Conservation (phyloP, 30 jellyfish, hydroid and myxozoan genomes). For the Morbakka virulenta region DNA sequence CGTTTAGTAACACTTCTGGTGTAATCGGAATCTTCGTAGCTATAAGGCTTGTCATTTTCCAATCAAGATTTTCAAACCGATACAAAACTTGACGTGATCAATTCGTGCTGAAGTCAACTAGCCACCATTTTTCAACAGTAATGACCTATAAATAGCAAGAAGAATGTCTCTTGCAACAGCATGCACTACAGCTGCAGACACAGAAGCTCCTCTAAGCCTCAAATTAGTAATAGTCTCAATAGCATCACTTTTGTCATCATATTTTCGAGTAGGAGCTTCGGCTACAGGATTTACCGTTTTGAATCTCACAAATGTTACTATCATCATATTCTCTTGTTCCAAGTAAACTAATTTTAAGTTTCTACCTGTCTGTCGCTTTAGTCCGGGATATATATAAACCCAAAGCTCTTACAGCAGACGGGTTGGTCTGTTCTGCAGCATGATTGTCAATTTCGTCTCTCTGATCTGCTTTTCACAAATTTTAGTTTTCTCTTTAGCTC, state of each 20-base stretch:
- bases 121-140: not conserved
- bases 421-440: conserved; percentile 33
- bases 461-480: conserved; percentile 47
- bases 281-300: conserved; percentile 25
- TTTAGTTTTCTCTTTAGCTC: no score
- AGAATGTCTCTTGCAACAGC: not conserved
- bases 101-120: not conserved
- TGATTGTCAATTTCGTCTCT: conserved; percentile 54
- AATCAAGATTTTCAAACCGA: not conserved
- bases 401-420: conserved; percentile 11
- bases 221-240: not conserved
- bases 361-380: conserved; percentile 38
- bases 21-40: not conserved
- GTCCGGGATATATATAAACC: conserved; percentile 17
- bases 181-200: not conserved
- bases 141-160: not conserved
- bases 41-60: not conserved
- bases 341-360: conserved; percentile 25
- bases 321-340: no score
- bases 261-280: conserved; percentile 34
- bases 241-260: conserved; percentile 14
- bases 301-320: conserved; percentile 8
- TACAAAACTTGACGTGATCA: not conserved
- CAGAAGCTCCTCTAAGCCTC: not conserved
- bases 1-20: not conserved